Base-by-base conservation (phyloP, 2,888 invertebrate genomes). In the Hirtodrosophila duncani region DNA sequence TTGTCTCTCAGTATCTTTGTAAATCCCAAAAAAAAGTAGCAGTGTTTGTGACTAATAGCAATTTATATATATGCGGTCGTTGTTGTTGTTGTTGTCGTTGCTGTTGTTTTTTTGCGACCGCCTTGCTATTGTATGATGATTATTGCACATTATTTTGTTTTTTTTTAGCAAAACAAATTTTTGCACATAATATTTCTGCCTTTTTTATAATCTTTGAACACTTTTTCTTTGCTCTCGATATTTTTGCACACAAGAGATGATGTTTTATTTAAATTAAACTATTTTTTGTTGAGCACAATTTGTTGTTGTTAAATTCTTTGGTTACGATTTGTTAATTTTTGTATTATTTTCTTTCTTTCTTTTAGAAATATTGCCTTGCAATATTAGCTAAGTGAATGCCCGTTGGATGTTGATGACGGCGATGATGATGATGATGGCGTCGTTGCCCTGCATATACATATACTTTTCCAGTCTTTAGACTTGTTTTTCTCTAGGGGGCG, bases 121-220 rank as follows among this genome's bases (percentile, higher is more conserved):
- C n/a, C n/a, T 41, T 44, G 26, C 36, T 38, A 17, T 31, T 41
- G 29, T 37, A 64, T n/a, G n/a, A n/a, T n/a, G 58, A 63, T 72
- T 81, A 75, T 75, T 75, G 75, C 75, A 77, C 79, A 79, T 70
- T 55, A 13, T 59, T 52, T 41, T 38, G 46, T 44, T 53, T 33
- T 46, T 23, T 51, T 21, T 31, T 57, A 29, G 27, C 17, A 41
- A 29, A 9, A 24, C 8, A 11, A 43, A 36, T 29, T 45, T 46
- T 33, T 14, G 18, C n/a, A n/a, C n/a, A n/a, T n/a, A n/a, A n/a
- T n/a, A n/a, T n/a, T n/a, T n/a, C n/a, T n/a, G n/a, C n/a, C 29
- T 46, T 18, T 16, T 53, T 26, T 24, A 16, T 21, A 33, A 29
- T 27, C 10, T 38, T 55, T 49, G 24, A 42, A 51, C 45, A 57